These are phyloP conservation scores for Hippocampus mohnikei DNA, from an alignment of 2,113 vertebrate genomes.

Conservation along the genomic window DNA sequence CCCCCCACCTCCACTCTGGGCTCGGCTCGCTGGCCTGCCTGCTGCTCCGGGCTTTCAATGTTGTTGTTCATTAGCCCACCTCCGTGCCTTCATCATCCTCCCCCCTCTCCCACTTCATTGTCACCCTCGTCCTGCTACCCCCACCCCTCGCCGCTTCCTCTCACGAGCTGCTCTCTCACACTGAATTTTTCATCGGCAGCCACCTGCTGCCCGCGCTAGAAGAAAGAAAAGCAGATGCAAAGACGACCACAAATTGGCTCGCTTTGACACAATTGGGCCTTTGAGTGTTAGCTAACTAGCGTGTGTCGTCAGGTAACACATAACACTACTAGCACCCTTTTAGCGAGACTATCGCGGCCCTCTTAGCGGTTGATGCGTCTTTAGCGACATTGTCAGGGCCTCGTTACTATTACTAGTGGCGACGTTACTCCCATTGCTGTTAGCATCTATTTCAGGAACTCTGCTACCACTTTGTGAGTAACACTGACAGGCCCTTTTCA, in stretches of 20 bases:
- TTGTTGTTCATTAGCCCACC: constrained; percentile 28
- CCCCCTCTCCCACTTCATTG: constrained; percentile 27
- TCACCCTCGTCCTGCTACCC: constrained; percentile 22
- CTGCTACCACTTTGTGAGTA: neutral
- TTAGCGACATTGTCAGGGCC: neutral
- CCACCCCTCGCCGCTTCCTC: constrained; percentile 20
- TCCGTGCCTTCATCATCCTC: constrained; percentile 34
- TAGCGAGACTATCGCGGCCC: no score
- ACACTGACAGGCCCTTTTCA: no score
- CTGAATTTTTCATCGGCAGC: constrained; percentile 70
- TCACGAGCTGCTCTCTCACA: constrained; percentile 14
- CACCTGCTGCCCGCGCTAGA: constrained; percentile 66
- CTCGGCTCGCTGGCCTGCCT: constrained; percentile 32
- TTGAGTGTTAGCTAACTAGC: no score
- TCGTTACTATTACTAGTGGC: neutral
- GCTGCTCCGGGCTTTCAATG: constrained; percentile 26
- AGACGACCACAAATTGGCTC: neutral
- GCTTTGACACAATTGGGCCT: neutral
- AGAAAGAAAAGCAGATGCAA: constrained; percentile 22
- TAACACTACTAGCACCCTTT: no score
- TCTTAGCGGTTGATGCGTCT: no score
- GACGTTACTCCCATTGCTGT: neutral
- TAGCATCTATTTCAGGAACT: neutral
- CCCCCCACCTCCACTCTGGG: constrained; percentile 29
- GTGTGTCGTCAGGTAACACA: no score